Evolutionary conservation across 2,888 invertebrate genomes (phyloP).

Genomic region (Neocrepidodera transversa): DNA sequence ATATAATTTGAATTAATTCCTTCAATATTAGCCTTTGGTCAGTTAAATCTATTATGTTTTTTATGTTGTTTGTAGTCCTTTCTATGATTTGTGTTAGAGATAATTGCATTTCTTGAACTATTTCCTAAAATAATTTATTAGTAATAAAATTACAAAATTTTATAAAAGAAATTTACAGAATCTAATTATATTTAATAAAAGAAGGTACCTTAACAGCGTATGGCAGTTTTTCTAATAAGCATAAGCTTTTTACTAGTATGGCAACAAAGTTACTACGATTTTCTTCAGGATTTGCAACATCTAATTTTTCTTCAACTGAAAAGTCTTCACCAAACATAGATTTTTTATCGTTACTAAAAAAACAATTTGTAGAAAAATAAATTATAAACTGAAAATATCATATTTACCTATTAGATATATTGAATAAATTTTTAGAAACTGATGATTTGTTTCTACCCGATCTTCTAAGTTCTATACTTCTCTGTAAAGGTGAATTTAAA

Average conservation of each 20-base stretch:
- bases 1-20: constrained; percentile 75
- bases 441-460: constrained; percentile 65
- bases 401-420: constrained; percentile 45
- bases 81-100: constrained; percentile 83
- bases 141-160: neutral
- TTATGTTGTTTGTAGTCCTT: constrained; percentile 78
- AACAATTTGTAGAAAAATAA: neutral
- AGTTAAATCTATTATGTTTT: constrained; percentile 63
- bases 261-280: constrained; percentile 76
- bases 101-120: constrained; percentile 83
- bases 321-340: constrained; percentile 47
- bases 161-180: neutral
- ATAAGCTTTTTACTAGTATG: constrained; percentile 84
- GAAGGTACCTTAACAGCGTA: constrained; percentile 78
- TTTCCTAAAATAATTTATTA: constrained; percentile 64
- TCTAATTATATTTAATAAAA: constrained; percentile 5
- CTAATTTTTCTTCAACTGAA: constrained; percentile 67
- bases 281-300: constrained; percentile 66
- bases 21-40: constrained; percentile 52
- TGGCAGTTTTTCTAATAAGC: constrained; percentile 81
- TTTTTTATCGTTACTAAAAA: constrained; percentile 49
- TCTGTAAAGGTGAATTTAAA: constrained; percentile 64
- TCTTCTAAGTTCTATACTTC: constrained; percentile 65
- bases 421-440: constrained; percentile 65
- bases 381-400: neutral